Conservation (phyloP, 2,888 invertebrate species). For the Mayetiola destructor region DNA sequence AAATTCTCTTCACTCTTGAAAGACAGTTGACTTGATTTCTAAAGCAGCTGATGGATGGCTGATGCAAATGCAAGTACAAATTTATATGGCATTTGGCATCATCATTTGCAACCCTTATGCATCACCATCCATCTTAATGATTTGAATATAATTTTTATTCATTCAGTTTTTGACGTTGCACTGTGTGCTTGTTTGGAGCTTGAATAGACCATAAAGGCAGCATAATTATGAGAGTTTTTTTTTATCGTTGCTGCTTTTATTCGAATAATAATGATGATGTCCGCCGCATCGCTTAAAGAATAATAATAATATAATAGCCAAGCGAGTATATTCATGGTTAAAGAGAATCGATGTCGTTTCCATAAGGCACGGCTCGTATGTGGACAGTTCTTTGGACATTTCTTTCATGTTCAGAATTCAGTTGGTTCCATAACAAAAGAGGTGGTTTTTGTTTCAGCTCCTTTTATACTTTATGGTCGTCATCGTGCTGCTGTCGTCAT, state of each 20-base stretch:
- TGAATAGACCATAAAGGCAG: not conserved
- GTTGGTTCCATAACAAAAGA: not conserved
- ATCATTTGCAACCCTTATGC: slow-evolving; percentile 12
- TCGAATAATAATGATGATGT: not conserved
- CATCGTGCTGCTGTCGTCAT: too few species aligned
- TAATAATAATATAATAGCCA: not conserved
- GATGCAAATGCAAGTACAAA: slow-evolving; percentile 3
- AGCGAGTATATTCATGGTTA: too few species aligned
- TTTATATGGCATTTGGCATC: too few species aligned
- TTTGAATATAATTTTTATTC: slow-evolving; percentile 5
- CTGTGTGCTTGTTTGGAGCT: not conserved
- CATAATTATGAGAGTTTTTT: slow-evolving; percentile 10
- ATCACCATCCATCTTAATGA: slow-evolving; percentile 3
- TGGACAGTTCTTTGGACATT: not conserved
- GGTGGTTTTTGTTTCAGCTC: too few species aligned
- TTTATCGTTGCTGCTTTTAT: not conserved
- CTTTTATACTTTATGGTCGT: too few species aligned
- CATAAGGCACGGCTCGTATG: too few species aligned
- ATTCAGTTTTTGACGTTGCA: not conserved
- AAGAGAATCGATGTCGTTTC: too few species aligned
- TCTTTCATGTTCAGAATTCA: not conserved
- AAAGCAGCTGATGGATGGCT: not conserved
- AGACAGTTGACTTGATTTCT: too few species aligned
- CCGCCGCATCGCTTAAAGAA: not conserved
- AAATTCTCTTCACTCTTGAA: too few species aligned